Percentiles rank a stretch among this genome's conserved stretches.
Evolutionary conservation across 2,113 vertebrate species (phyloP).

Genomic region (Oryzias javanicus): DNA sequence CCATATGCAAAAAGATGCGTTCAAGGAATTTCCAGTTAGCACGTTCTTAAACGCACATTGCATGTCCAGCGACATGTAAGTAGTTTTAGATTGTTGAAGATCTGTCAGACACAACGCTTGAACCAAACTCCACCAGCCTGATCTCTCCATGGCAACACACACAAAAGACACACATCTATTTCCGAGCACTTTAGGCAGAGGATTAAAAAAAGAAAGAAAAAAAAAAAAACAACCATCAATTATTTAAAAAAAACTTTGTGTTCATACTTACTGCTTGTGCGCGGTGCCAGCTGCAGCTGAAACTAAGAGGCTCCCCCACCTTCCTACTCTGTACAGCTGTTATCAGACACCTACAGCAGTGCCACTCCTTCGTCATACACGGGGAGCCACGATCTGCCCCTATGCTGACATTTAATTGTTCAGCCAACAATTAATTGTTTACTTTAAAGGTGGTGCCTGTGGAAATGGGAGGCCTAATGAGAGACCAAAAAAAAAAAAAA

Average conservation of each 20-base stretch:
- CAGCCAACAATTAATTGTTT: slow-evolving; percentile 44
- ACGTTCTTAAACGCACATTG: too few species aligned
- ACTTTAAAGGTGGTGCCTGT: slow-evolving; percentile 63
- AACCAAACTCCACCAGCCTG: slow-evolving; percentile 41
- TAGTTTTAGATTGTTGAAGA: too few species aligned
- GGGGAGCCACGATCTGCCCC: slow-evolving; percentile 49
- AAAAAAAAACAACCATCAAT: slow-evolving; percentile 58
- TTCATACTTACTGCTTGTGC: slow-evolving; percentile 59
- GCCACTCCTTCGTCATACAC: slow-evolving; percentile 33
- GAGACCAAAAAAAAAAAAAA: slow-evolving; percentile 47
- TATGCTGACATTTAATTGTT: slow-evolving; percentile 63
- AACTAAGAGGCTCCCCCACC: slow-evolving; percentile 37
- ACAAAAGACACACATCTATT: slow-evolving; percentile 69
- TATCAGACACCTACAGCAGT: slow-evolving; percentile 53
- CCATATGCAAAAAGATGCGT: too few species aligned
- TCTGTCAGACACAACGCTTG: too few species aligned
- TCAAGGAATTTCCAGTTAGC: too few species aligned
- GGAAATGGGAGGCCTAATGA: slow-evolving; percentile 47
- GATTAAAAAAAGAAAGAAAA: slow-evolving; percentile 20
- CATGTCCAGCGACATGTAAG: too few species aligned
- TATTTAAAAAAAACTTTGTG: slow-evolving; percentile 59
- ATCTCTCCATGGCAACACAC: slow-evolving; percentile 74
- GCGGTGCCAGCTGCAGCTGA: slow-evolving; percentile 41
- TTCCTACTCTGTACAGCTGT: slow-evolving; percentile 9
- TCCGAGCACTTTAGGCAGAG: slow-evolving; percentile 62